These are phyloP conservation scores for Procambarus clarkii DNA, from an alignment of 1,140 invertebrate genomes.

Conservation along the genomic window DNA sequence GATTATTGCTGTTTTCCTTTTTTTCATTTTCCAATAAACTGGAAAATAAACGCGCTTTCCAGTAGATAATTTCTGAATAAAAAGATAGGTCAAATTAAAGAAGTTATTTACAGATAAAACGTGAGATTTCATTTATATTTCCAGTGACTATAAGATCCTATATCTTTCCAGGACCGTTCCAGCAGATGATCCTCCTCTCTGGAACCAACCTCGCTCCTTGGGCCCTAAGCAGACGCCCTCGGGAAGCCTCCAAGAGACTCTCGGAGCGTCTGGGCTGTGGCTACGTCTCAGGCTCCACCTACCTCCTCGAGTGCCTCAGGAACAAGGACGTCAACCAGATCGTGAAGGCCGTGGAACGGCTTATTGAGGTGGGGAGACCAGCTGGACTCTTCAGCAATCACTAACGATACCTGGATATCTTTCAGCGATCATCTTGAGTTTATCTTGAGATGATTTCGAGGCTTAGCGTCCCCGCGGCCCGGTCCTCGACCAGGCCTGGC, in stretches of 20 bases:
- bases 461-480: too few species aligned
- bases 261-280: conserved; percentile 52
- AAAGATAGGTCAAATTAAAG: too few species aligned
- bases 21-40: too few species aligned
- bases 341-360: conserved; percentile 51
- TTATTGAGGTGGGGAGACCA: conserved; percentile 29
- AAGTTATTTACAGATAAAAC: too few species aligned
- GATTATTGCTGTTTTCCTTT: too few species aligned
- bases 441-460: too few species aligned
- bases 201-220: conserved; percentile 40
- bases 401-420: too few species aligned
- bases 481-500: too few species aligned
- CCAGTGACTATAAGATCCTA: not conserved
- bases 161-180: conserved; percentile 43
- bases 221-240: conserved; percentile 38
- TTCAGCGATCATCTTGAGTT: too few species aligned
- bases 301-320: conserved; percentile 34
- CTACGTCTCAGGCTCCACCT: conserved; percentile 23
- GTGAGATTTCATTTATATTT: not conserved
- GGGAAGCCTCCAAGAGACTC: conserved; percentile 32
- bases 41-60: too few species aligned
- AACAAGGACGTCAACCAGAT: conserved; percentile 48
- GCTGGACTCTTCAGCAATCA: too few species aligned
- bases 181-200: conserved; percentile 56
- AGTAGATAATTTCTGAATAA: too few species aligned